Evolutionary conservation across 2,113 vertebrate species (phyloP).

Genomic region (Cyprinodon tularosa): DNA sequence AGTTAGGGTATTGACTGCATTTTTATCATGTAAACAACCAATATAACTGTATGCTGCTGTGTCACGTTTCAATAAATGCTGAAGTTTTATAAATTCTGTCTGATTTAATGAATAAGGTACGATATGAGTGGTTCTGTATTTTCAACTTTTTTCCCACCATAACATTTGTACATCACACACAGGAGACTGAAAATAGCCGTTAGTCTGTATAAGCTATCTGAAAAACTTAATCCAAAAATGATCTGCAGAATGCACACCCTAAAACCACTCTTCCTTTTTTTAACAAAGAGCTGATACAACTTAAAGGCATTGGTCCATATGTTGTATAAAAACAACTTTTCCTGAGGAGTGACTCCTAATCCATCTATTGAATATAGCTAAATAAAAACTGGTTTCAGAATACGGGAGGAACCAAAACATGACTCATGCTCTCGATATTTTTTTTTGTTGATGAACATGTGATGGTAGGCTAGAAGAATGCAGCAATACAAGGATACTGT

Average conservation of each 20-base stretch:
- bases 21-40: slow-evolving; percentile 33
- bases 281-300: not conserved
- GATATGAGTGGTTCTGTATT: slow-evolving; percentile 9
- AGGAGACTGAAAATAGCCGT: not conserved
- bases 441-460: not conserved
- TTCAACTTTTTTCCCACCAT: not conserved
- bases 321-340: not conserved
- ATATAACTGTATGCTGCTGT: slow-evolving; percentile 35
- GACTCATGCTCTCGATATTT: not conserved
- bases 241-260: not conserved
- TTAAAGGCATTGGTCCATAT: not conserved
- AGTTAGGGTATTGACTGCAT: slow-evolving; percentile 13
- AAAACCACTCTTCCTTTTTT: slow-evolving; percentile 1
- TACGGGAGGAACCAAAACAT: not conserved
- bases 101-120: slow-evolving; percentile 44
- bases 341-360: not conserved
- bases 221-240: not conserved
- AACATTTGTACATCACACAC: not conserved
- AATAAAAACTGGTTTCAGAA: not conserved
- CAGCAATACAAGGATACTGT: not conserved
- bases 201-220: not conserved
- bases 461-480: not conserved
- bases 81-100: slow-evolving; percentile 47
- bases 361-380: not conserved
- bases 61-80: slow-evolving; percentile 44